Evolutionary conservation across 2,113 vertebrate species (phyloP).

Genomic region (Chamaetylas fuelleborni): DNA sequence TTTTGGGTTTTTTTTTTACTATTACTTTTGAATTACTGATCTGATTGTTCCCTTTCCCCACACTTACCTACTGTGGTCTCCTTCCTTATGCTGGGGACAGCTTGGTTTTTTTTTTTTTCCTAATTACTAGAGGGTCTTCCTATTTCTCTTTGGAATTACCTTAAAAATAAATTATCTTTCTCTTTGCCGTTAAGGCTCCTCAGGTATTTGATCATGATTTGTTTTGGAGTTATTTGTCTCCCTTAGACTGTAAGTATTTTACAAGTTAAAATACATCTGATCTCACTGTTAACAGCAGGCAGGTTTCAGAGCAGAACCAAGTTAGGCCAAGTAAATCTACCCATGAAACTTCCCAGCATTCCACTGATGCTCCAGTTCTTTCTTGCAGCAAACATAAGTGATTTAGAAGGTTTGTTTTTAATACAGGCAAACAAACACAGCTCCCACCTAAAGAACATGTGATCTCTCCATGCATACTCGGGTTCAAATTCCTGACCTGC

Average conservation of each 20-base stretch:
- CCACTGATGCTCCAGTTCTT: background rate
- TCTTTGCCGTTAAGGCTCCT: background rate
- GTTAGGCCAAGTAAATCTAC: fast-evolving
- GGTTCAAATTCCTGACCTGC: background rate
- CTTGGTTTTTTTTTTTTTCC: background rate
- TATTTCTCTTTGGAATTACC: background rate
- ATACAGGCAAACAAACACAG: background rate
- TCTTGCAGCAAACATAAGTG: background rate
- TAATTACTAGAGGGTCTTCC: background rate
- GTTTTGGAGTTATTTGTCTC: background rate
- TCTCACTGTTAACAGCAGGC: background rate
- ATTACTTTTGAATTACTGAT: background rate
- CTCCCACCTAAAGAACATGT: background rate
- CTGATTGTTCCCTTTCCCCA: background rate
- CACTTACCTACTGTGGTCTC: background rate
- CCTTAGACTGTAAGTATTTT: background rate
- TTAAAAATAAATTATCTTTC: background rate
- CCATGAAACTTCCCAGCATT: background rate
- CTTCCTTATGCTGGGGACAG: background rate
- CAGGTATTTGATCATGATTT: background rate
- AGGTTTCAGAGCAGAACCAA: background rate
- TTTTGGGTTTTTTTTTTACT: background rate
- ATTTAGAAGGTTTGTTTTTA: background rate
- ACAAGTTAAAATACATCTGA: background rate
- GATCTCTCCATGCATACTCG: background rate